Conservation (phyloP, 2,888 invertebrate species). For the Cylindroiulus punctatus region DNA sequence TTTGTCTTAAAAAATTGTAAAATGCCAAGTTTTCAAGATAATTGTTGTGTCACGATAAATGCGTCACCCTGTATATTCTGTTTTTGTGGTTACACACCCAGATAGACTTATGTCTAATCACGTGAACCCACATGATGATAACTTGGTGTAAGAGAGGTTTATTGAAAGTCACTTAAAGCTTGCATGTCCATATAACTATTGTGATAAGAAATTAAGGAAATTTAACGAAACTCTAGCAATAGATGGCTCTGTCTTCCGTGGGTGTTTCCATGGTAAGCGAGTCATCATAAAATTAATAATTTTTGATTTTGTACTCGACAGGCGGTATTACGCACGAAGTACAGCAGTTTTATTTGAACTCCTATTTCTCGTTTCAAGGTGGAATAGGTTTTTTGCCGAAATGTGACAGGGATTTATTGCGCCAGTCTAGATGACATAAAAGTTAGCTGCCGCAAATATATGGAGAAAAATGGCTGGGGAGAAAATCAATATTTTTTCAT, state of each 20-base stretch:
- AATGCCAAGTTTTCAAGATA: too few species aligned
- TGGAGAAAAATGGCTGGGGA: conserved; percentile 17
- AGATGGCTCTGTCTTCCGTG: not conserved
- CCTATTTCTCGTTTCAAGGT: not conserved
- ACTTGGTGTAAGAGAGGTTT: too few species aligned
- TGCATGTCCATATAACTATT: too few species aligned
- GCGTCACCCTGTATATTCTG: too few species aligned
- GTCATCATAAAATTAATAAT: conserved; percentile 1
- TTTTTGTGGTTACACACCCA: too few species aligned
- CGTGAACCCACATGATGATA: too few species aligned
- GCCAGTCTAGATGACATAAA: conserved; percentile 43
- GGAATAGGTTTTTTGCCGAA: not conserved
- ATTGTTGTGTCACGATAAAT: too few species aligned
- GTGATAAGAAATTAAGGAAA: too few species aligned
- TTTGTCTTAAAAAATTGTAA: too few species aligned
- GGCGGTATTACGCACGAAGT: not conserved
- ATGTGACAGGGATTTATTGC: conserved; percentile 48
- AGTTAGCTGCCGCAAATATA: conserved; percentile 9
- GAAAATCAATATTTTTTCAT: conserved; percentile 51
- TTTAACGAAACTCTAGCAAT: not conserved
- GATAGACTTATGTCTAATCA: too few species aligned
- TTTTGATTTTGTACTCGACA: not conserved
- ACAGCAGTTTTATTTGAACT: conserved; percentile 12
- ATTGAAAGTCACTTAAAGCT: too few species aligned
- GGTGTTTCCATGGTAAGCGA: not conserved